These are phyloP conservation scores for Melanotaenia pygmaea DNA, from an alignment of 2,797 vertebrate genomes.

Conservation along the genomic window DNA sequence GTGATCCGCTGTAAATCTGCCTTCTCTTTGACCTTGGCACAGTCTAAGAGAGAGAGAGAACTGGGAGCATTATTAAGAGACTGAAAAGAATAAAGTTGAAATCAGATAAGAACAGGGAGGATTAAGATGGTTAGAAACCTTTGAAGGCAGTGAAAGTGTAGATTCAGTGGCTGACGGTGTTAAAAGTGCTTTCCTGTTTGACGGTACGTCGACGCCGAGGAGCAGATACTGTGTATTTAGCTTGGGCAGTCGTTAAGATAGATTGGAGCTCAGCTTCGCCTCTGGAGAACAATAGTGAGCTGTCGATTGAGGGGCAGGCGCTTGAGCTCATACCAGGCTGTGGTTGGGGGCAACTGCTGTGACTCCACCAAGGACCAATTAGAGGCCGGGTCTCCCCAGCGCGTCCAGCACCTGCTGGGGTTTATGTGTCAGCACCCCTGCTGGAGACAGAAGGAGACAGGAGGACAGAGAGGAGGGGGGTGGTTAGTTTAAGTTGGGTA, in stretches of 20 bases:
- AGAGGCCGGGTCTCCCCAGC: slow-evolving; percentile 70
- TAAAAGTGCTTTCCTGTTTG: slow-evolving; percentile 20
- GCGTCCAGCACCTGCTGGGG: slow-evolving; percentile 79
- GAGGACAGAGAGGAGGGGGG: slow-evolving; percentile 31
- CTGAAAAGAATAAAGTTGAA: slow-evolving; percentile 38
- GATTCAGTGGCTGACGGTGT: slow-evolving; percentile 4
- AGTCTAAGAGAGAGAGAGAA: slow-evolving; percentile 17
- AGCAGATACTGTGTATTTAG: slow-evolving; percentile 45
- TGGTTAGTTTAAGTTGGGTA: slow-evolving; percentile 10
- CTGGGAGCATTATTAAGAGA: slow-evolving; percentile 38
- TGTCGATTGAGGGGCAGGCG: slow-evolving; percentile 62
- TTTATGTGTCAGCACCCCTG: slow-evolving; percentile 76
- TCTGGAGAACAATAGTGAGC: slow-evolving; percentile 74
- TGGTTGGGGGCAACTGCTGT: slow-evolving; percentile 83
- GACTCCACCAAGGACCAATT: slow-evolving; percentile 81
- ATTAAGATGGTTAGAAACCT: slow-evolving; percentile 27
- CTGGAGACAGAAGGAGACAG: slow-evolving; percentile 48
- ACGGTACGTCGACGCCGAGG: slow-evolving; percentile 25
- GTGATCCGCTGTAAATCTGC: slow-evolving; percentile 54
- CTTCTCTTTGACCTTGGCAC: slow-evolving; percentile 68
- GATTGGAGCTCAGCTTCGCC: slow-evolving; percentile 57
- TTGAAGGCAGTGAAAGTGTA: slow-evolving; percentile 21
- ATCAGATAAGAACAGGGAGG: slow-evolving; percentile 12
- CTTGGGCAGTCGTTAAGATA: slow-evolving; percentile 49
- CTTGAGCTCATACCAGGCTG: slow-evolving; percentile 66